A percentile compares a stretch with the other conserved stretches of the same genome.
Evolutionary conservation across 1,140 invertebrate genomes (phyloP).

Genomic region (Nomia melanderi): DNA sequence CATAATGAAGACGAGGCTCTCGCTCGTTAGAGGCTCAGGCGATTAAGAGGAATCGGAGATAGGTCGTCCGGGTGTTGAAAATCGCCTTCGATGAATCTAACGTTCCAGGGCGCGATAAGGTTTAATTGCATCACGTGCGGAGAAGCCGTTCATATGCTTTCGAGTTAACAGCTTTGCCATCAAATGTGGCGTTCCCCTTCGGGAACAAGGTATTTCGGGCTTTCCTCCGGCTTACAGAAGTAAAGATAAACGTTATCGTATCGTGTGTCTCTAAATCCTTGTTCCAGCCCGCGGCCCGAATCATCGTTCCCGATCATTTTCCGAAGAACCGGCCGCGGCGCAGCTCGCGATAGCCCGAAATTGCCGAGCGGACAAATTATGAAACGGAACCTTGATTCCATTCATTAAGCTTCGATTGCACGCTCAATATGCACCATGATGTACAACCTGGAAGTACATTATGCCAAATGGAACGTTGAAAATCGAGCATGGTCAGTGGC

Average conservation of each 20-base stretch:
- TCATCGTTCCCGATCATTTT: not conserved
- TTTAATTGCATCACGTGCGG: conserved; percentile 23
- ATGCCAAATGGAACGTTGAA: too few species aligned
- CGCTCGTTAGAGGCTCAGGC: not conserved
- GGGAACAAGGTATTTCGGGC: conserved; percentile 14
- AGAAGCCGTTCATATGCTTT: conserved; percentile 27
- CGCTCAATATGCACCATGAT: too few species aligned
- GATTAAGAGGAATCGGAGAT: not conserved
- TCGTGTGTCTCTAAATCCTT: conserved; percentile 4
- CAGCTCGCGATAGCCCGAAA: too few species aligned
- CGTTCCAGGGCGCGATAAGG: conserved; percentile 12
- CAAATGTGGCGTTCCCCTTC: conserved; percentile 12
- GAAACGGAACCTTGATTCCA: too few species aligned
- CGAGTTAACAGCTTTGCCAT: conserved; percentile 26
- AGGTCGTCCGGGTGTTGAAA: conserved; percentile 1
- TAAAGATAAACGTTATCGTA: conserved; percentile 31
- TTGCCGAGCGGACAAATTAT: too few species aligned
- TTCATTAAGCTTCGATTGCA: too few species aligned
- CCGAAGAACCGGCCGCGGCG: too few species aligned
- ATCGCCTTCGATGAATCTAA: not conserved
- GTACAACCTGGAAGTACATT: too few species aligned
- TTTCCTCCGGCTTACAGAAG: conserved; percentile 2
- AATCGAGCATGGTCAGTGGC: too few species aligned
- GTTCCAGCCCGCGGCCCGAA: not conserved
- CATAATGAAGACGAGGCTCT: not conserved